Percentiles rank a stretch among this genome's conserved stretches.
Evolutionary conservation across 2,113 vertebrate genomes (phyloP).

Genomic region (Albula glossodonta): DNA sequence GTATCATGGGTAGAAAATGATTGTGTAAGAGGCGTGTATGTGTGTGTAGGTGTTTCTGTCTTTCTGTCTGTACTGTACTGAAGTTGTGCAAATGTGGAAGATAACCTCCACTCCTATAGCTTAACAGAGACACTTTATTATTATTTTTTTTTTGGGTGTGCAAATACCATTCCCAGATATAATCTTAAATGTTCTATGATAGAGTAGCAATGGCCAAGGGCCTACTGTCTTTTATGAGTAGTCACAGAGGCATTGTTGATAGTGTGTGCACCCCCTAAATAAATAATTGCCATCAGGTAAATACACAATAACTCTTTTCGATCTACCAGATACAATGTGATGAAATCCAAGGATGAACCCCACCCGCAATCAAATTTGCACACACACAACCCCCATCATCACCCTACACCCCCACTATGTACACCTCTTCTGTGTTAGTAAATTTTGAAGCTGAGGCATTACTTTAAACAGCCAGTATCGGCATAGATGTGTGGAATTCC

Average conservation of each 20-base stretch:
- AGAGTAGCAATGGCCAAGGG: not conserved
- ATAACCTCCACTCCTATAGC: not conserved
- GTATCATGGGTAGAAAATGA: not conserved
- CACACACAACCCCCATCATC: not conserved
- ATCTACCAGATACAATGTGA: not conserved
- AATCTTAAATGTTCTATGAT: not conserved
- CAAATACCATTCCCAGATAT: not conserved
- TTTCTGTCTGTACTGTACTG: not conserved
- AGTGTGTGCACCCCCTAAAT: conserved; percentile 14
- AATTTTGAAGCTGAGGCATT: not conserved
- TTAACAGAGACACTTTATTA: not conserved
- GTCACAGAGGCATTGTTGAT: not conserved
- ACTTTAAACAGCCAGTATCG: not conserved
- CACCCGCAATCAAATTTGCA: conserved; percentile 20
- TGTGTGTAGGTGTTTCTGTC: not conserved
- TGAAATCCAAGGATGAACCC: not conserved
- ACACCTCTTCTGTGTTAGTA: not conserved
- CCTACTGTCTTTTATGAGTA: not conserved
- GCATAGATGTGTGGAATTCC: not conserved
- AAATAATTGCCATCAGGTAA: conserved; percentile 25
- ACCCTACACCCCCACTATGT: not conserved
- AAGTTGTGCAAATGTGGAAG: not conserved
- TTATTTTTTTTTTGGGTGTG: not conserved
- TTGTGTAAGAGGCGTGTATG: not conserved
- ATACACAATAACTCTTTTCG: not conserved